Percentiles rank a stretch among this genome's conserved stretches.
These are phyloP conservation scores for Onchidella celtica DNA, from an alignment of 2,888 invertebrate species.

Conservation along the genomic window DNA sequence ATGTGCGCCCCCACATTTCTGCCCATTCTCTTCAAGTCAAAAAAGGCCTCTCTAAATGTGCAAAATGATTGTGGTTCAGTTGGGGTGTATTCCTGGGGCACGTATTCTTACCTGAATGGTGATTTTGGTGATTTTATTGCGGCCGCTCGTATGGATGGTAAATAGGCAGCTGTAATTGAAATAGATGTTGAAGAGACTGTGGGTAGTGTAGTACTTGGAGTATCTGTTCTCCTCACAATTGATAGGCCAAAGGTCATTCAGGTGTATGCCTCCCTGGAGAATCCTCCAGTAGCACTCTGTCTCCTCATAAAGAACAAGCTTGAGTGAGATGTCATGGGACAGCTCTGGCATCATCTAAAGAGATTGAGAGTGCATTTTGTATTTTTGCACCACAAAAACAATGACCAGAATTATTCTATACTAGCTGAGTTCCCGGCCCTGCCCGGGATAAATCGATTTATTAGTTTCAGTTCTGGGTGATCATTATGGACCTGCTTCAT, in stretches of 20 bases:
- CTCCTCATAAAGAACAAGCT: constrained; percentile 45
- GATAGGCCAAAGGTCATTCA: constrained; percentile 49
- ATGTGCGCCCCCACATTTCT: no score
- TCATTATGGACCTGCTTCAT: no score
- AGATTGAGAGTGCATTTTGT: background rate
- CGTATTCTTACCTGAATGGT: constrained; percentile 37
- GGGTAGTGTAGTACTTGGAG: constrained; percentile 44
- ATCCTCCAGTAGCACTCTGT: constrained; percentile 48
- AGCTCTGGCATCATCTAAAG: constrained; percentile 40
- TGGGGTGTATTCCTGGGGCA: no score
- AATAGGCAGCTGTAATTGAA: constrained; percentile 49
- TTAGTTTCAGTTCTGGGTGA: no score
- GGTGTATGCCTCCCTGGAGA: constrained; percentile 34
- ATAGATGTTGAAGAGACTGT: constrained; percentile 50
- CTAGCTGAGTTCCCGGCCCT: no score
- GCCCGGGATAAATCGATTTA: no score
- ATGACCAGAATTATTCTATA: no score
- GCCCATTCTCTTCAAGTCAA: no score
- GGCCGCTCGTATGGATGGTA: constrained; percentile 46
- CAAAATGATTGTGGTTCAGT: no score
- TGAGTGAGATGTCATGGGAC: constrained; percentile 44
- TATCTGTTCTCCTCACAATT: constrained; percentile 46
- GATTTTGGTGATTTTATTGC: constrained; percentile 49
- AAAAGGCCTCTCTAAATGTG: no score
- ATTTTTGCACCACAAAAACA: background rate